Percentiles rank a stretch among this genome's conserved stretches.
phyloP scores from a whole-genome alignment of 1,140 invertebrate genomes.

The Plodia interpunctella region DNA sequence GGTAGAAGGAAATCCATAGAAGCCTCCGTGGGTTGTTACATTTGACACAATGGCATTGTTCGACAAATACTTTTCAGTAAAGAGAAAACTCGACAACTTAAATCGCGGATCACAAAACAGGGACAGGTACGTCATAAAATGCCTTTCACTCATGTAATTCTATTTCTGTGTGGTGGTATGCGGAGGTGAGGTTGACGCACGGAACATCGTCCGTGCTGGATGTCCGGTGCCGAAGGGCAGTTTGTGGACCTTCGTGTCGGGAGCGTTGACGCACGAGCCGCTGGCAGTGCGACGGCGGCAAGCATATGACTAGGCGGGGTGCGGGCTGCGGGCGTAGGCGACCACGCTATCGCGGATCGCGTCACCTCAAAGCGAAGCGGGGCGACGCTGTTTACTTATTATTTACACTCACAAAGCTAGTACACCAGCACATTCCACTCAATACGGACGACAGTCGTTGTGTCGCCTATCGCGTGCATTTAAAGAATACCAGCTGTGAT shows the following conservation, averaged over 20 bases:
- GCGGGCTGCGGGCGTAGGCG: slow-evolving; percentile 50
- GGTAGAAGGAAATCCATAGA: slow-evolving; percentile 27
- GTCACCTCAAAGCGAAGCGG: slow-evolving; percentile 50
- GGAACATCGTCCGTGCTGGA: slow-evolving; percentile 6
- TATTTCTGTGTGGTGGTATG: slow-evolving; percentile 44
- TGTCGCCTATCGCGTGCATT: slow-evolving; percentile 43
- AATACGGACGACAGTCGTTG: slow-evolving; percentile 42
- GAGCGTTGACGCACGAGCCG: slow-evolving; percentile 45
- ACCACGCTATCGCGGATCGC: slow-evolving; percentile 31
- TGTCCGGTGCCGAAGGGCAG: slow-evolving; percentile 15
- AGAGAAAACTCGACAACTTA: slow-evolving; percentile 65
- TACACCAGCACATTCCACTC: slow-evolving; percentile 69
- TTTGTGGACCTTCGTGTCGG: slow-evolving; percentile 21
- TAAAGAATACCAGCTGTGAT: slow-evolving; percentile 49
- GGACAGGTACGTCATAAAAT: slow-evolving; percentile 63
- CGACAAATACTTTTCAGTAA: slow-evolving; percentile 63
- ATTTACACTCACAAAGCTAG: slow-evolving; percentile 57
- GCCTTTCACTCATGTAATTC: slow-evolving; percentile 41
- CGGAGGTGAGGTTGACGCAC: slow-evolving; percentile 40
- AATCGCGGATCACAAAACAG: slow-evolving; percentile 55
- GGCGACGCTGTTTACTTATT: slow-evolving; percentile 60
- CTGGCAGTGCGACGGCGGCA: slow-evolving; percentile 35
- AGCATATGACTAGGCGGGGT: slow-evolving; percentile 59
- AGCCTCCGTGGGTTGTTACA: slow-evolving; percentile 43
- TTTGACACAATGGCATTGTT: slow-evolving; percentile 69